phyloP scores from a whole-genome alignment of 2,888 invertebrate species.

The Tolmerus cingulatus region DNA sequence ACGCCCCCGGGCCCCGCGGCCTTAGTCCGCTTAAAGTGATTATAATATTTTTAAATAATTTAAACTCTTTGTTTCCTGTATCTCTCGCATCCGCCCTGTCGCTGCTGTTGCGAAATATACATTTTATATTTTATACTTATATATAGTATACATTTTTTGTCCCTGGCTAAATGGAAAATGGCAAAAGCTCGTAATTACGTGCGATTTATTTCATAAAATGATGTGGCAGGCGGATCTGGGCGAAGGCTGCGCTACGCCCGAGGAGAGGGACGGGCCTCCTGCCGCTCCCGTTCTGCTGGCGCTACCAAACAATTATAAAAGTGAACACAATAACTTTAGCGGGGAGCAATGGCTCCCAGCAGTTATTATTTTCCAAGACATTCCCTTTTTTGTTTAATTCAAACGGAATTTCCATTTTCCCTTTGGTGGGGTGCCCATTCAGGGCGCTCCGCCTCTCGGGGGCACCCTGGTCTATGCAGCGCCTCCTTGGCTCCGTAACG shows the following conservation, averaged over 20 bases:
- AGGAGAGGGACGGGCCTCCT: not conserved
- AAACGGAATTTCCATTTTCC: conserved; percentile 42
- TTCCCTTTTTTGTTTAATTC: conserved; percentile 41
- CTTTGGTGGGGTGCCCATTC: conserved; percentile 26
- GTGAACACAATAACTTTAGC: conserved; percentile 46
- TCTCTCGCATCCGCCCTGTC: not conserved
- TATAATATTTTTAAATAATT: conserved; percentile 43
- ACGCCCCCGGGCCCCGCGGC: conserved; percentile 12
- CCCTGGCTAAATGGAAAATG: not conserved
- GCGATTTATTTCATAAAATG: conserved; percentile 41
- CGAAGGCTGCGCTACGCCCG: conserved; percentile 4
- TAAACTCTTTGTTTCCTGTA: conserved; percentile 33
- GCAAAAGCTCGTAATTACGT: conserved; percentile 38
- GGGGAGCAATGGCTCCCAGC: conserved; percentile 43
- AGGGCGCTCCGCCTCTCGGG: not conserved
- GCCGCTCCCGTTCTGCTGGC: conserved; percentile 19
- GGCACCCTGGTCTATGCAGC: conserved; percentile 3
- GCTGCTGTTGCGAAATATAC: not conserved
- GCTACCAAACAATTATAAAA: conserved; percentile 44
- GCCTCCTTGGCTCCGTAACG: not conserved
- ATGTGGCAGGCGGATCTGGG: not conserved
- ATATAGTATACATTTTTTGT: not conserved
- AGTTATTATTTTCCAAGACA: conserved; percentile 44
- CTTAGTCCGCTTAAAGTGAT: conserved; percentile 29
- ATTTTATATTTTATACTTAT: not conserved